A percentile compares a stretch with the other conserved stretches of the same genome.
These are phyloP conservation scores for Lymantria monacha DNA, from an alignment of 2,888 invertebrate genomes.

Conservation along the genomic window DNA sequence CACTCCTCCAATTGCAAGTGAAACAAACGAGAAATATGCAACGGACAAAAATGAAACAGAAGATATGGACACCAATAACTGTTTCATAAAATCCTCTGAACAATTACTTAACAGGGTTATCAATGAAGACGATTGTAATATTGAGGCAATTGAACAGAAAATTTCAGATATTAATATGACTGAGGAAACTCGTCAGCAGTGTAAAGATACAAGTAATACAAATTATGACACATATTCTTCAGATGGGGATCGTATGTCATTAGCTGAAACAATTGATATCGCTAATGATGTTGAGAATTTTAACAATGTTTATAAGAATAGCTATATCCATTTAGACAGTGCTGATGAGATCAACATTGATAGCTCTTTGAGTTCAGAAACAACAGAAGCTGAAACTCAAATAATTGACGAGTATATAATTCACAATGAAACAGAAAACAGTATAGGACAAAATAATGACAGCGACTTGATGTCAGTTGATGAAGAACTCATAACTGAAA, in stretches of 20 bases:
- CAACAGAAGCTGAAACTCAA: conserved; percentile 66
- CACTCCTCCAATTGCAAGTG: neutral
- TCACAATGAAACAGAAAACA: conserved; percentile 18
- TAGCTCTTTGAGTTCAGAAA: conserved; percentile 38
- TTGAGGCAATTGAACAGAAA: conserved; percentile 2
- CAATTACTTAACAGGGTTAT: conserved; percentile 49
- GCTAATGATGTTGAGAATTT: too few relatives aligned
- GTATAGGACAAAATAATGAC: conserved; percentile 12
- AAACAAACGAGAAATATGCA: neutral
- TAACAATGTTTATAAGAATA: too few relatives aligned
- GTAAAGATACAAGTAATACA: neutral
- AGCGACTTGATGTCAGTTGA: conserved; percentile 45
- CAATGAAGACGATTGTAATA: conserved; percentile 16
- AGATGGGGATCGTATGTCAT: conserved; percentile 6
- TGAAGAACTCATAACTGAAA: conserved; percentile 55
- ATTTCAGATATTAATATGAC: conserved; percentile 21
- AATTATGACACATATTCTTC: neutral
- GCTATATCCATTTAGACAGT: too few relatives aligned
- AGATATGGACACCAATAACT: conserved; percentile 21
- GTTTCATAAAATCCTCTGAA: conserved; percentile 43
- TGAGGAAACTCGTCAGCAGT: conserved; percentile 4
- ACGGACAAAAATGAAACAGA: neutral
- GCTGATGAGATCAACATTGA: neutral
- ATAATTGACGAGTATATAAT: conserved; percentile 52
- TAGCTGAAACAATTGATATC: neutral